Conservation (phyloP, 2,888 invertebrate species). For the Nasonia oneida region DNA sequence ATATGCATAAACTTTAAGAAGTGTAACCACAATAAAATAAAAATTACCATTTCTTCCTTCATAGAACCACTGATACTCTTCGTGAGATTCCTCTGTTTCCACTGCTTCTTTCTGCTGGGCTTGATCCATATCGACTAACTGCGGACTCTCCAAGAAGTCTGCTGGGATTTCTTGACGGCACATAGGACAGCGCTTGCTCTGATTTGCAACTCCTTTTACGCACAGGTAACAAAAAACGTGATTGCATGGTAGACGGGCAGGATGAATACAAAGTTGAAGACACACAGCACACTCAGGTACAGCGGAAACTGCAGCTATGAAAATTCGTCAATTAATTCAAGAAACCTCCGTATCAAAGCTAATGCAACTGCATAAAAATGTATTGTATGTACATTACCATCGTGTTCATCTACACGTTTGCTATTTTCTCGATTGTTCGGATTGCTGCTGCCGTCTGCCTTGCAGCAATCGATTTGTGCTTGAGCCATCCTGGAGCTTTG, state of each 20-base stretch:
- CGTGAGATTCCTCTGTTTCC: constrained; percentile 74
- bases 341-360: background rate
- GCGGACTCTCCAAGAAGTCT: constrained; percentile 92
- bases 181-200: constrained; percentile 94
- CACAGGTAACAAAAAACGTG: constrained; percentile 98
- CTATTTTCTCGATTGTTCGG: constrained; percentile 65
- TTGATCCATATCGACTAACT: constrained; percentile 83
- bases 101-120: constrained; percentile 78
- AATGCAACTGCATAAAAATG: background rate
- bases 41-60: constrained; percentile 93
- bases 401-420: constrained; percentile 70
- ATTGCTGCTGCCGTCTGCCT: constrained; percentile 19
- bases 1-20: background rate
- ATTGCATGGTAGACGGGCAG: constrained; percentile 95
- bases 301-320: constrained; percentile 58
- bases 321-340: background rate
- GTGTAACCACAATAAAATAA: background rate
- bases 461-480: constrained; percentile 45
- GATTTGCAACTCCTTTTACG: constrained; percentile 94
- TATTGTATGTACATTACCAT: constrained; percentile 65
- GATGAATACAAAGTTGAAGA: constrained; percentile 93
- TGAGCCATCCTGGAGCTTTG: constrained; percentile 48
- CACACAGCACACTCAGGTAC: constrained; percentile 93
- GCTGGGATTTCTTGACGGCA: constrained; percentile 94
- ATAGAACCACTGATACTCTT: constrained; percentile 96